Base-by-base conservation (phyloP, 2,113 vertebrate genomes). In the Manacus vitellinus region DNA sequence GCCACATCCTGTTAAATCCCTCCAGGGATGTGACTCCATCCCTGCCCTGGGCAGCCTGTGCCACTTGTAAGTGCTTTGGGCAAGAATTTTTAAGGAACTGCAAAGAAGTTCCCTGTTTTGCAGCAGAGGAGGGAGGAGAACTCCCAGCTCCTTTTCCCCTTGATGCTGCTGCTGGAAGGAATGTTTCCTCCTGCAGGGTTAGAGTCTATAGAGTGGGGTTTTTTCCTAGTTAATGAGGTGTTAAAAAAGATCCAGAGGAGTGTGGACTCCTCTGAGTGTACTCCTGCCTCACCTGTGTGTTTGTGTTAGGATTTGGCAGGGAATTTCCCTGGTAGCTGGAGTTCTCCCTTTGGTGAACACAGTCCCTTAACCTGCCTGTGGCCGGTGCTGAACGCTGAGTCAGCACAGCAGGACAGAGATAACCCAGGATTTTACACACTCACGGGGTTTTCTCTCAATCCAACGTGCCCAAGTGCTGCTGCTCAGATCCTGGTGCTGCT, bases 381-480 rank as follows among this genome's bases (percentile, higher is more conserved):
- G 44, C 75, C 47, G 31, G 9, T 39, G 70, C 87, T 75, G 52
- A 19, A 0, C 0, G 2, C 76, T 0, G 43, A 46, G 44, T 35
- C 55, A 76, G 61, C 75, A 8, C 46, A 49, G 83, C 37, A 10
- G 33, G 4, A 10, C 58, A 43, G 47, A 6, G 28, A 49, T 19
- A 19, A 59, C 68, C 35, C 70, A 17, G 39, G 23, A 35, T 46
- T 65, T 73, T 24, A 46, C 73, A 46, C 63, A 12, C 46, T 22
- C 37, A 2, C n/a, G 25, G 58, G 41, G 4, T 8, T 46, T 49
- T 9, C 41, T 9, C 46, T 19, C 43, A 18, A 44, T 46, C 22
- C 17, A 11, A 0, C 0, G 0, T 19, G 3, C 14, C 54, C 28
- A 4, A 4, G 55, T 7, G 39, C 18, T 47, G 68, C 58, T 4